phyloP scores from a whole-genome alignment of 2,888 invertebrate species.

The Apeira syringaria region DNA sequence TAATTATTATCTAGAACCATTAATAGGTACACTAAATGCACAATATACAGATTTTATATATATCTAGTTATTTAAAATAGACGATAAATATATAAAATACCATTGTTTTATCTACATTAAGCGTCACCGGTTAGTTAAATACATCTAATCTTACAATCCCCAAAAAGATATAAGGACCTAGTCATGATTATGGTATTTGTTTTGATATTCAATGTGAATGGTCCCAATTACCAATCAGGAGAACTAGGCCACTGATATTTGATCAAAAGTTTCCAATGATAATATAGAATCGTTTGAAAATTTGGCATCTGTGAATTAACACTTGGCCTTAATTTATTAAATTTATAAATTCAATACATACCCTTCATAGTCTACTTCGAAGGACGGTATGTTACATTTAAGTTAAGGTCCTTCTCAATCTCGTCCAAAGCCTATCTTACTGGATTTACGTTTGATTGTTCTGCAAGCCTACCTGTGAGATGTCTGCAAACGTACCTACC shows the following conservation, averaged over 20 bases:
- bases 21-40: constrained; percentile 65
- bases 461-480: too few species aligned
- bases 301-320: constrained; percentile 50
- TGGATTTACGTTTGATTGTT: too few species aligned
- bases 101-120: constrained; percentile 75
- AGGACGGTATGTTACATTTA: constrained; percentile 68
- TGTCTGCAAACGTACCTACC: too few species aligned
- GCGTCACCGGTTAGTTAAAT: constrained; percentile 72
- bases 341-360: constrained; percentile 41
- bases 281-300: constrained; percentile 30
- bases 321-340: constrained; percentile 44
- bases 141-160: constrained; percentile 56
- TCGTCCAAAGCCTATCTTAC: too few species aligned
- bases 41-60: constrained; percentile 65
- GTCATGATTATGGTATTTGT: constrained; percentile 69
- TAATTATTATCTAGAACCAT: constrained; percentile 43
- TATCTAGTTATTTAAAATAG: constrained; percentile 50
- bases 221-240: constrained; percentile 74
- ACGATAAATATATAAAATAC: constrained; percentile 73
- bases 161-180: constrained; percentile 63
- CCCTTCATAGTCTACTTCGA: constrained; percentile 50
- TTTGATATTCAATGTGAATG: constrained; percentile 77
- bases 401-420: constrained; percentile 49
- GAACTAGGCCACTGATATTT: constrained; percentile 62
- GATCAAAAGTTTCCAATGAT: constrained; percentile 17